Conservation (phyloP, 2,888 invertebrate genomes). For the Ormyrus labotus region DNA sequence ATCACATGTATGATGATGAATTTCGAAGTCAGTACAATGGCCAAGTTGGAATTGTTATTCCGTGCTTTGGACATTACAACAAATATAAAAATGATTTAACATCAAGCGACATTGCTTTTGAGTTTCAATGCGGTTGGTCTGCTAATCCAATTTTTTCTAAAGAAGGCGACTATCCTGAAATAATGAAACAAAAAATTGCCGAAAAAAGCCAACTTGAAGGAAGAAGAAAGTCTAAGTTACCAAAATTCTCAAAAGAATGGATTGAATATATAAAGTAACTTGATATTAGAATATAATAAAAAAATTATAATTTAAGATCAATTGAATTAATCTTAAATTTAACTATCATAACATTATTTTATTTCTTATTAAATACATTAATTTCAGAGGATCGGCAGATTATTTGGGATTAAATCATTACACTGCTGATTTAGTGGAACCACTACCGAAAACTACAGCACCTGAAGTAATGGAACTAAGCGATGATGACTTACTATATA, state of each 20-base stretch:
- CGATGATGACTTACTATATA: slow-evolving; percentile 17
- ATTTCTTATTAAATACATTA: background rate
- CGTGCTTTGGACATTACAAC: slow-evolving; percentile 54
- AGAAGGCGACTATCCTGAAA: slow-evolving; percentile 77
- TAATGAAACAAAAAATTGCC: slow-evolving; percentile 76
- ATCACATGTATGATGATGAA: slow-evolving; percentile 80
- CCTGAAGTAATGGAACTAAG: background rate
- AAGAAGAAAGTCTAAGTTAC: slow-evolving; percentile 75
- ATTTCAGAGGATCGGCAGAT: slow-evolving; percentile 64
- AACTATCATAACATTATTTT: background rate
- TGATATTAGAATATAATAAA: background rate
- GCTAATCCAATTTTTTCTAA: slow-evolving; percentile 76
- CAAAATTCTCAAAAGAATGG: slow-evolving; percentile 77
- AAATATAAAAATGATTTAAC: slow-evolving; percentile 56
- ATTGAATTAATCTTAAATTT: background rate
- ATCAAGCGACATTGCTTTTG: slow-evolving; percentile 61
- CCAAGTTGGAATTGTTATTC: slow-evolving; percentile 64
- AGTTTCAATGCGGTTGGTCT: slow-evolving; percentile 76
- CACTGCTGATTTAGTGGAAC: slow-evolving; percentile 59
- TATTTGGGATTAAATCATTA: slow-evolving; percentile 70
- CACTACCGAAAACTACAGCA: background rate
- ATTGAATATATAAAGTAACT: slow-evolving; percentile 76
- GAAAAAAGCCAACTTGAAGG: slow-evolving; percentile 75
- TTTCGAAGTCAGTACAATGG: slow-evolving; percentile 80
- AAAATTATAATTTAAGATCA: background rate